These are phyloP conservation scores for Mirounga angustirostris DNA, from an alignment of 2,113 vertebrate genomes.

Conservation along the genomic window DNA sequence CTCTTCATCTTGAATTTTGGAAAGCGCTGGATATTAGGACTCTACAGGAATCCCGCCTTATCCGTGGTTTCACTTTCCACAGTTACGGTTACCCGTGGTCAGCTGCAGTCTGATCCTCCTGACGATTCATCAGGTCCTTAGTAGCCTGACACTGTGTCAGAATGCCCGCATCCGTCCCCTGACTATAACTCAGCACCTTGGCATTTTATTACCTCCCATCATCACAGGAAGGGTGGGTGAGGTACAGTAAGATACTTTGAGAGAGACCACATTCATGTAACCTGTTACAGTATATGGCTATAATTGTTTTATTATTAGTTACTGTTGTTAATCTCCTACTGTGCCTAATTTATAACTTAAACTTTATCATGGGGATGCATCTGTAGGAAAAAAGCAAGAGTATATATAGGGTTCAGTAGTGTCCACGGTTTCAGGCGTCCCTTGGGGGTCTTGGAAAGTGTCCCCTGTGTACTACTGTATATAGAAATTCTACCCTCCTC, in stretches of 20 bases:
- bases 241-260: not conserved
- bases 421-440: not conserved
- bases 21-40: not conserved
- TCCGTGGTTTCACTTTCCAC: not conserved
- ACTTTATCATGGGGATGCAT: not conserved
- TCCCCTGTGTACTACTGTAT: not conserved
- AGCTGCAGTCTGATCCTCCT: not conserved
- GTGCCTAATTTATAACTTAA: not conserved
- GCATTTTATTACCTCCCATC: not conserved
- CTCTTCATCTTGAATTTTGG: not conserved
- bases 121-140: not conserved
- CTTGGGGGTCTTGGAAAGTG: not conserved
- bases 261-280: not conserved
- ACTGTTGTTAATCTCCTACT: not conserved
- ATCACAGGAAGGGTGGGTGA: not conserved
- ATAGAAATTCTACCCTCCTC: not conserved
- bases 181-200: not conserved
- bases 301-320: not conserved
- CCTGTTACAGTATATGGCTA: not conserved
- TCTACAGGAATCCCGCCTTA: not conserved
- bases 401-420: not conserved
- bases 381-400: not conserved
- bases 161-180: fast-evolving
- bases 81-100: not conserved
- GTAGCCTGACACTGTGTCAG: not conserved